Percentiles rank a stretch among this genome's conserved stretches.
Conservation (phyloP, 2,888 invertebrate genomes). For the Eledona agricola region DNA sequence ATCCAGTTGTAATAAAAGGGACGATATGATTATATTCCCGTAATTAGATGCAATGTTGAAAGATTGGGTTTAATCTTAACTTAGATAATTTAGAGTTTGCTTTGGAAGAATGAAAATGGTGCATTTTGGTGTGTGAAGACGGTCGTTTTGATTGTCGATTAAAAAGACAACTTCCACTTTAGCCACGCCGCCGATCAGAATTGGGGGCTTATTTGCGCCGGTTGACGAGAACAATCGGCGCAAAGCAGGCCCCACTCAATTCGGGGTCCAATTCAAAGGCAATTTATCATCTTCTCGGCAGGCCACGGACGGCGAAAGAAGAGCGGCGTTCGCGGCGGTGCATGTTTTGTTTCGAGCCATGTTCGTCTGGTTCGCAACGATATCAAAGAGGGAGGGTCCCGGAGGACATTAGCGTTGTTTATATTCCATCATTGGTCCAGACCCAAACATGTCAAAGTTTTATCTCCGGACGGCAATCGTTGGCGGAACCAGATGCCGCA, state of each 20-base stretch:
- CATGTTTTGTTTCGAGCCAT: conserved; percentile 58
- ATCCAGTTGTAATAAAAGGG: too few relatives aligned
- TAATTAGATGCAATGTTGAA: too few relatives aligned
- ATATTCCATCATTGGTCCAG: conserved; percentile 45
- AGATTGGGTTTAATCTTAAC: too few relatives aligned
- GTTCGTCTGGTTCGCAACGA: conserved; percentile 55
- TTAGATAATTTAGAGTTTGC: too few relatives aligned
- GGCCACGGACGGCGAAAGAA: conserved; percentile 59
- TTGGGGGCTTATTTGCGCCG: neutral
- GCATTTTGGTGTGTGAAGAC: too few relatives aligned
- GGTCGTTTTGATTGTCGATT: too few relatives aligned
- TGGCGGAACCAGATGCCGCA: conserved; percentile 15
- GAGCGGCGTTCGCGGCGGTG: conserved; percentile 52
- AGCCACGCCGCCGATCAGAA: too few relatives aligned
- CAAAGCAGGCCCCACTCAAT: conserved; percentile 41
- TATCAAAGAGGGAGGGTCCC: conserved; percentile 46
- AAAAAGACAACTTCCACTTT: too few relatives aligned
- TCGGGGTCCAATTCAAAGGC: conserved; percentile 56
- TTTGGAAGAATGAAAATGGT: too few relatives aligned
- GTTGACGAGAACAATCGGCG: conserved; percentile 21
- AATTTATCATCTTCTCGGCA: conserved; percentile 62
- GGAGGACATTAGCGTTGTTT: conserved; percentile 48
- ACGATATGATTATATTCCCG: too few relatives aligned
- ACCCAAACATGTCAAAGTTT: conserved; percentile 40
- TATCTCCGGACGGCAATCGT: conserved; percentile 18